Evolutionary conservation across 2,888 invertebrate species (phyloP).

Genomic region (Calliopum simillimum): DNA sequence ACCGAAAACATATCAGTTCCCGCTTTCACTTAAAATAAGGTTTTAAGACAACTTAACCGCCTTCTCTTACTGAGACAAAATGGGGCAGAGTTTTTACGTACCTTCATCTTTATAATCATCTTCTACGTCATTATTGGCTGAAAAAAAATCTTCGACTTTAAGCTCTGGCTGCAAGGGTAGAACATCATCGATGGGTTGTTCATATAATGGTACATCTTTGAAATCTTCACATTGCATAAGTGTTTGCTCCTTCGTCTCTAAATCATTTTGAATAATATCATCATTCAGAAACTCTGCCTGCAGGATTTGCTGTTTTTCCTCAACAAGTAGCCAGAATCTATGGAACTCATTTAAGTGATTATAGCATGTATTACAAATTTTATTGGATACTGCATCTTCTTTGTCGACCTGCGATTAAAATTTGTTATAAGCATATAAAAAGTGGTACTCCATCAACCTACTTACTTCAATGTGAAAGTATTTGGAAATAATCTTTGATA

Average conservation of each 20-base stretch:
- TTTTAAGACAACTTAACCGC: too few relatives aligned
- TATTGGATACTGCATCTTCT: background rate
- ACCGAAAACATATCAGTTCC: too few relatives aligned
- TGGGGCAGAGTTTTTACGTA: too few relatives aligned
- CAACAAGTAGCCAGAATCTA: conserved; percentile 7
- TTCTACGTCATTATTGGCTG: background rate
- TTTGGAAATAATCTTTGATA: background rate
- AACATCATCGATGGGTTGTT: conserved; percentile 2
- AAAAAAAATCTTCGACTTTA: background rate
- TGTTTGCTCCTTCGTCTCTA: background rate
- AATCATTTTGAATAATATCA: background rate
- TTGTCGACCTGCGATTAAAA: background rate
- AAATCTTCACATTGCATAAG: background rate
- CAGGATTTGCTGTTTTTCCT: conserved; percentile 1
- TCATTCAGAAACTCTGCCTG: background rate
- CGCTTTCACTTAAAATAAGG: too few relatives aligned
- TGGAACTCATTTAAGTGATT: conserved; percentile 11
- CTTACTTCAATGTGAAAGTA: too few relatives aligned
- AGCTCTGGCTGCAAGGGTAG: background rate
- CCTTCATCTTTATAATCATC: background rate
- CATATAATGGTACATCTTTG: background rate
- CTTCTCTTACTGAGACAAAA: too few relatives aligned
- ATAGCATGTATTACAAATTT: conserved; percentile 2
- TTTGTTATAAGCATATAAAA: too few relatives aligned
- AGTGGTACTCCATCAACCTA: background rate